Conservation (phyloP, 2,113 vertebrate species). For the Addax nasomaculatus region DNA sequence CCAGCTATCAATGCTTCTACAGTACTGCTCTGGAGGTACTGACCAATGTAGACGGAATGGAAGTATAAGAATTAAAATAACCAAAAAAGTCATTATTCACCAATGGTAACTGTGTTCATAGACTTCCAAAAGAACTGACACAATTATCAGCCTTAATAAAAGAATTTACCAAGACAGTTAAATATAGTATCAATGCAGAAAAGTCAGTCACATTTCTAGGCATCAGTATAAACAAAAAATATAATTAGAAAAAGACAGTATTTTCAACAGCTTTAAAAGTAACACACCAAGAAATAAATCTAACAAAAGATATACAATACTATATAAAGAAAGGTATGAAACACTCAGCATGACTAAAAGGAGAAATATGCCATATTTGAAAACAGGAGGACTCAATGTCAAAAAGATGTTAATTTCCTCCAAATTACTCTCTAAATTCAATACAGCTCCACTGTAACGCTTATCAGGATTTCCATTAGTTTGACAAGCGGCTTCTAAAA, state of each 20-base stretch:
- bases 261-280: conserved; percentile 1
- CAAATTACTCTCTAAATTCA: not conserved
- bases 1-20: not conserved
- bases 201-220: not conserved
- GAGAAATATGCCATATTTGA: not conserved
- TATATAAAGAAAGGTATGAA: not conserved
- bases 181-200: not conserved
- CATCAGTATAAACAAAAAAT: not conserved
- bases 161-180: not conserved
- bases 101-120: not conserved
- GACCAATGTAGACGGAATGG: not conserved
- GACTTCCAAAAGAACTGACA: not conserved
- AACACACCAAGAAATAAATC: not conserved
- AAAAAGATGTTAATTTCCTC: not conserved
- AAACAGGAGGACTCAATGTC: not conserved
- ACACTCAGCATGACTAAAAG: not conserved
- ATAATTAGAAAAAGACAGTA: not conserved
- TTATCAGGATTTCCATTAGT: not conserved
- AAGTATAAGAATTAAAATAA: not conserved
- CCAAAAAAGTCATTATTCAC: not conserved
- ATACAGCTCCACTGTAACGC: not conserved
- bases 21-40: not conserved
- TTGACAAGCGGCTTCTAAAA: conserved; percentile 7
- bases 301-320: not conserved
- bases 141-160: not conserved